Evolutionary conservation across 2,113 vertebrate genomes (phyloP), one percentile per base, ranked within the genome.

Genomic region (Podarcis cretensis): DNA sequence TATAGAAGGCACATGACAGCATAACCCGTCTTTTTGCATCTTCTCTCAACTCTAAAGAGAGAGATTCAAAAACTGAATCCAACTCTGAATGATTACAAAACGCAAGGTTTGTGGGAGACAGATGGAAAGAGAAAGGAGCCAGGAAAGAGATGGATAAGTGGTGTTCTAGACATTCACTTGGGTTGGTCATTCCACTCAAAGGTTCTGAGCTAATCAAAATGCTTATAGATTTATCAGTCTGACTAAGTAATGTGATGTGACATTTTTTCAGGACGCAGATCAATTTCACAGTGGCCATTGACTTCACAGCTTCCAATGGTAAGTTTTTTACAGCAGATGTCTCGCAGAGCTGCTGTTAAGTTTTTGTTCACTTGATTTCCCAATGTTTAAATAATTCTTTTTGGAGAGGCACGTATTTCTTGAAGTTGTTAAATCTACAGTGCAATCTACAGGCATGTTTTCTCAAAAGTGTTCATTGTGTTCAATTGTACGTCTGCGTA

Each of bases 231-330:
- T 57, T 68, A 32, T 37, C 23, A 66, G 8, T 21, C 69, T 37
- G 37, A 37, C 37, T 48, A 77, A 83, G 77, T 13, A 78, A n/a
- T 18, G 32, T 78, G 30, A 13, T 35, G 0, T 87, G 95, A 87
- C 68, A 85, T 23, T 74, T 81, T 82, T 82, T 81, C 87, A 99
- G 98, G 94, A 99, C 98, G 25, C 98, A 99, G 95, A 98, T 99
- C 96, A 98, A 98, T 97, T 99, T 99, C 96, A 99, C 98, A 0
- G 98, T 99, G 94, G 98, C 98, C 95, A 99, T 99, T 0, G 98
- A 99, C 96, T 99, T 99, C 96, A 99, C 98, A 0, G 98, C 98
- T 1, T 99, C 98, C 94, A 99, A 99, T 81, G 98, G 98, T 99
- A 97, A 98, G 98, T 96, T 87, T 79, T 94, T 92, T 32, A 69